Percentiles rank a stretch among this genome's conserved stretches.
These are phyloP conservation scores for Lemur catta DNA, from an alignment of 2,797 vertebrate genomes.

Conservation along the genomic window DNA sequence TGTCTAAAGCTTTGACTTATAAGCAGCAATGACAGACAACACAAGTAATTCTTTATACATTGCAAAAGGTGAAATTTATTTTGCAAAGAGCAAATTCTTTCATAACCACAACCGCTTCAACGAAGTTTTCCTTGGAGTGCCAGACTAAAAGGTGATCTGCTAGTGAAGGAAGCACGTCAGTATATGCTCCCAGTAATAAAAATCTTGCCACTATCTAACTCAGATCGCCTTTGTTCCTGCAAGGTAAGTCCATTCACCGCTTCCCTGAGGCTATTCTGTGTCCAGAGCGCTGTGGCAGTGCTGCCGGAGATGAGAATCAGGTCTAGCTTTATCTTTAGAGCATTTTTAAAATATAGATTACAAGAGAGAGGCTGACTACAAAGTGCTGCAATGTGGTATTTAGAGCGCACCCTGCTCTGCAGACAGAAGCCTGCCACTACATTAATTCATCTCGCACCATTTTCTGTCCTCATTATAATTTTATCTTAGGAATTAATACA, in stretches of 20 bases:
- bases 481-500: constrained; percentile 83
- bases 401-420: constrained; percentile 46
- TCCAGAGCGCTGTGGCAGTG: not conserved
- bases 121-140: constrained; percentile 23
- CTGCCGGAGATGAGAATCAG: not conserved
- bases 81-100: constrained; percentile 45
- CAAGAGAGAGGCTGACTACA: constrained; percentile 40
- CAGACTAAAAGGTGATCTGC: constrained; percentile 7
- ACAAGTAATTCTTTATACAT: not conserved
- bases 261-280: constrained; percentile 55
- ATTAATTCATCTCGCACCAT: constrained; percentile 76
- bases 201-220: constrained; percentile 51
- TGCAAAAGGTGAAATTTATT: not conserved
- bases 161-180: not conserved
- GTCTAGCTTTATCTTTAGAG: constrained; percentile 64
- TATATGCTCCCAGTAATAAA: constrained; percentile 39
- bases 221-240: constrained; percentile 53
- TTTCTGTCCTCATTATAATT: constrained; percentile 81
- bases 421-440: constrained; percentile 63
- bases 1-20: not conserved
- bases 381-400: constrained; percentile 44
- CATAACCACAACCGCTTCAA: not conserved
- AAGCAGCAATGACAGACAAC: not conserved
- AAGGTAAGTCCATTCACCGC: constrained; percentile 45
- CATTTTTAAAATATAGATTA: constrained; percentile 76